These are phyloP conservation scores for Poecilia picta DNA, from an alignment of 2,797 vertebrate species.

Conservation along the genomic window DNA sequence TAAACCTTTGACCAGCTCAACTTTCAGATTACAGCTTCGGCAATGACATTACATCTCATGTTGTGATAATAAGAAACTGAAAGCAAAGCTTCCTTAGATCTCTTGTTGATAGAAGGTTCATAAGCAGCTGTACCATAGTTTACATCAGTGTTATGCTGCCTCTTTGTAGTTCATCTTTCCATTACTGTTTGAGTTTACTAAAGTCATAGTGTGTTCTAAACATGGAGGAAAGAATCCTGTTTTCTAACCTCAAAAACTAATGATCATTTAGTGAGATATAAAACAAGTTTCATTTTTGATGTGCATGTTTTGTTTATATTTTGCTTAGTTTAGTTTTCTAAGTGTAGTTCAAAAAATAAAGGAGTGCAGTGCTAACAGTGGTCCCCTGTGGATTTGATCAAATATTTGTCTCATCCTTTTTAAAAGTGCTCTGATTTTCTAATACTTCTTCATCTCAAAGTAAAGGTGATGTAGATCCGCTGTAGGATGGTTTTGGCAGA, in stretches of 20 bases:
- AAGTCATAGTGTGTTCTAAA: not conserved
- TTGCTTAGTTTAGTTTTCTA: not conserved
- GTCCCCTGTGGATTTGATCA: not conserved
- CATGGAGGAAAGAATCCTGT: not conserved
- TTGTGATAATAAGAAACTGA: not conserved
- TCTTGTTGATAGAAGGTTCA: not conserved
- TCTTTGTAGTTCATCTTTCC: not conserved
- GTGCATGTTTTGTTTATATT: not conserved
- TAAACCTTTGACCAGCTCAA: not conserved
- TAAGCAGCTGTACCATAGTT: not conserved
- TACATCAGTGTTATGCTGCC: not conserved
- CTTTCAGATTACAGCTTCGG: not conserved
- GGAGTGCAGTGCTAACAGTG: not conserved
- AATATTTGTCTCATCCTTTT: not conserved
- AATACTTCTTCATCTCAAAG: not conserved
- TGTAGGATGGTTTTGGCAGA: constrained; percentile 10
- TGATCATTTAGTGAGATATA: not conserved
- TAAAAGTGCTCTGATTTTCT: not conserved
- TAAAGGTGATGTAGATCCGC: not conserved
- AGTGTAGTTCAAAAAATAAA: not conserved
- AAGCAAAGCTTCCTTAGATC: not conserved
- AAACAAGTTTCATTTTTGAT: not conserved
- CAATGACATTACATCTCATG: not conserved
- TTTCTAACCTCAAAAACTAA: not conserved
- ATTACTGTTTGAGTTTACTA: not conserved